Percentiles rank a stretch among this genome's conserved stretches.
phyloP scores from a whole-genome alignment of 2,888 invertebrate genomes.

The Leucophenga montana region DNA sequence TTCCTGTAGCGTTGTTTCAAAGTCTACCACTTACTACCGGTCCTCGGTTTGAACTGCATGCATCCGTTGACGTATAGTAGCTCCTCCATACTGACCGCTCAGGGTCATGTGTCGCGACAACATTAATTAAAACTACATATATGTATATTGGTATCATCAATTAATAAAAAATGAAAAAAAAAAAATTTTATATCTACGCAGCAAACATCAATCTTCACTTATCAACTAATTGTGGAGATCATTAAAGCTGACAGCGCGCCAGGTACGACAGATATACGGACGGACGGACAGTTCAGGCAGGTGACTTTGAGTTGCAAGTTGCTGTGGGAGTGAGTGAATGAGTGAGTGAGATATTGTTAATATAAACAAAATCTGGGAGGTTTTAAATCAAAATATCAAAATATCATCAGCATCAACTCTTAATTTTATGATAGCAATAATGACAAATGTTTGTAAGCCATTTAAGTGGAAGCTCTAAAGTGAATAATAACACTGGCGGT shows the following conservation, averaged over 20 bases:
- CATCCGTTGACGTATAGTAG: not conserved
- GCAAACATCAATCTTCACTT: slow-evolving; percentile 24
- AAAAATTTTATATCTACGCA: slow-evolving; percentile 12
- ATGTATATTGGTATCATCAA: slow-evolving; percentile 19
- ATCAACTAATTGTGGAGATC: slow-evolving; percentile 26
- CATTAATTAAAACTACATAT: slow-evolving; percentile 22
- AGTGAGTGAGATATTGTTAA: too few relatives aligned
- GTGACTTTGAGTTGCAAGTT: not conserved
- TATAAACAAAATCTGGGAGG: too few relatives aligned
- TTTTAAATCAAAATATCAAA: too few relatives aligned
- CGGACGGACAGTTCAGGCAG: not conserved
- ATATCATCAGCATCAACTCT: too few relatives aligned
- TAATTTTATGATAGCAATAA: not conserved
- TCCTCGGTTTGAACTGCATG: not conserved
- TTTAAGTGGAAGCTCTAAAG: too few relatives aligned
- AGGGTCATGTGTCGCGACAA: slow-evolving; percentile 24
- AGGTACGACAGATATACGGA: not conserved
- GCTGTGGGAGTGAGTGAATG: not conserved
- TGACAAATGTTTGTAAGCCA: not conserved
- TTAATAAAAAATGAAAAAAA: not conserved
- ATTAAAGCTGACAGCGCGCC: slow-evolving; percentile 19
- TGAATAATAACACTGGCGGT: too few relatives aligned
- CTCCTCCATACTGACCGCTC: not conserved
- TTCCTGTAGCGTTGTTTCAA: slow-evolving; percentile 4
- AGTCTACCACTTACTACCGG: too few relatives aligned